Conservation (phyloP, 1,140 invertebrate species). For the Goniozus legneri region DNA sequence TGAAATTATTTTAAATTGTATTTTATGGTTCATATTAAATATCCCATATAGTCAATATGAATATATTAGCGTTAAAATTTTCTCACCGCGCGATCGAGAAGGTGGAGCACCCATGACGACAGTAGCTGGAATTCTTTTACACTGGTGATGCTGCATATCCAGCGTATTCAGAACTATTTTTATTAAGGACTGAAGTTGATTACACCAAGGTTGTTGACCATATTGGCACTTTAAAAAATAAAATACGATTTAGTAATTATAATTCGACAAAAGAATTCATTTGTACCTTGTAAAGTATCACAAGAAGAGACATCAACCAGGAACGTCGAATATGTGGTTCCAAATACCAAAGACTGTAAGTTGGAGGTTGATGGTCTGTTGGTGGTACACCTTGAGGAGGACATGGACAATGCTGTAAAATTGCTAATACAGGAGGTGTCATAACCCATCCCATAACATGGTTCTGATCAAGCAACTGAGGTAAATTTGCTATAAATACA, state of each 20-base stretch:
- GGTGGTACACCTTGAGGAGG: constrained; percentile 54
- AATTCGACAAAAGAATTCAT: neutral
- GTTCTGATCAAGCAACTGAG: constrained; percentile 92
- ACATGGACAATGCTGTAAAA: constrained; percentile 86
- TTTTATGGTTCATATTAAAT: too few species aligned
- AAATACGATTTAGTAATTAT: constrained; percentile 12
- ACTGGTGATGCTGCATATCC: constrained; percentile 85
- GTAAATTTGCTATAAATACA: constrained; percentile 88
- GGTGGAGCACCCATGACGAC: constrained; percentile 67
- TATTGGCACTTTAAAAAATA: constrained; percentile 79
- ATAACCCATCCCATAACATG: constrained; percentile 85
- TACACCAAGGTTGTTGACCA: constrained; percentile 73
- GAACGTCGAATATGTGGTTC: constrained; percentile 79
- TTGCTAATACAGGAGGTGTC: constrained; percentile 76
- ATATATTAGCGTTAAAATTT: too few species aligned
- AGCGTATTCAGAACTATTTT: constrained; percentile 92
- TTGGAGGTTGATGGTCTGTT: constrained; percentile 58
- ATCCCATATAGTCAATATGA: too few species aligned
- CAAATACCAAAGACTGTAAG: constrained; percentile 84
- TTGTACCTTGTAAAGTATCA: constrained; percentile 91
- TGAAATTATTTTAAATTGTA: constrained; percentile 35
- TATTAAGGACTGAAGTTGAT: constrained; percentile 77
- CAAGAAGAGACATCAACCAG: constrained; percentile 92
- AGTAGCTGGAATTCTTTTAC: constrained; percentile 74
- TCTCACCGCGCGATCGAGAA: constrained; percentile 68